These are phyloP conservation scores for Cheilosia urbana DNA, from an alignment of 2,888 invertebrate species.

Conservation along the genomic window DNA sequence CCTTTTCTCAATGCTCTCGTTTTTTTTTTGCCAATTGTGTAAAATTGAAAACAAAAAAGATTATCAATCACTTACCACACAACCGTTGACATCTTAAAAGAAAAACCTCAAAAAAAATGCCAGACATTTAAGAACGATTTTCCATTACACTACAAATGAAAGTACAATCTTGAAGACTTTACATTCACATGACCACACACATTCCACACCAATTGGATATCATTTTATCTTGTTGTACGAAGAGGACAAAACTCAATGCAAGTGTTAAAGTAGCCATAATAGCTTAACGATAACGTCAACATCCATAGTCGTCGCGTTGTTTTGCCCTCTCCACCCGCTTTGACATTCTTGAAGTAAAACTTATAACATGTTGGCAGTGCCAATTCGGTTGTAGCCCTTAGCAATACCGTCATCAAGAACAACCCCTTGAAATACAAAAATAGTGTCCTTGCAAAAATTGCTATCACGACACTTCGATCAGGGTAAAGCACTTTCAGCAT, in stretches of 20 bases:
- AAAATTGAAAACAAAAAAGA: no score
- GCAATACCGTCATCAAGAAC: slow-evolving; percentile 36
- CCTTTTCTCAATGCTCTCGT: no score
- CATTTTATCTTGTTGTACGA: slow-evolving; percentile 32
- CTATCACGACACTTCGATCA: slow-evolving; percentile 70
- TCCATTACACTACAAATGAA: slow-evolving; percentile 4
- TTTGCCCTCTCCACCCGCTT: slow-evolving; percentile 15
- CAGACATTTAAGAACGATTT: neutral
- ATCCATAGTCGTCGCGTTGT: slow-evolving; percentile 22
- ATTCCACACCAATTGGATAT: slow-evolving; percentile 8
- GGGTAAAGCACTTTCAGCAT: slow-evolving; percentile 62
- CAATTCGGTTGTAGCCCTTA: slow-evolving; percentile 16
- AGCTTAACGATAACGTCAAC: slow-evolving; percentile 53
- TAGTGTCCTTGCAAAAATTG: slow-evolving; percentile 45
- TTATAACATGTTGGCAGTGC: slow-evolving; percentile 47
- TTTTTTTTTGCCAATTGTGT: no score
- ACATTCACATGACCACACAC: slow-evolving; percentile 8
- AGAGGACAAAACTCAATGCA: slow-evolving; percentile 39
- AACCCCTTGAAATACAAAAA: slow-evolving; percentile 26
- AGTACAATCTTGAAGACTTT: slow-evolving; percentile 7
- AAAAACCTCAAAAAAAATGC: neutral
- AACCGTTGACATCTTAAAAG: neutral
- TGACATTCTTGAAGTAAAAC: slow-evolving; percentile 39
- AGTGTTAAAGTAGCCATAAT: slow-evolving; percentile 65
- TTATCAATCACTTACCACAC: neutral